Percentiles rank a stretch among this genome's conserved stretches.
Evolutionary conservation across 2,888 invertebrate species (phyloP).

Genomic region (Cryptocephalus primarius): DNA sequence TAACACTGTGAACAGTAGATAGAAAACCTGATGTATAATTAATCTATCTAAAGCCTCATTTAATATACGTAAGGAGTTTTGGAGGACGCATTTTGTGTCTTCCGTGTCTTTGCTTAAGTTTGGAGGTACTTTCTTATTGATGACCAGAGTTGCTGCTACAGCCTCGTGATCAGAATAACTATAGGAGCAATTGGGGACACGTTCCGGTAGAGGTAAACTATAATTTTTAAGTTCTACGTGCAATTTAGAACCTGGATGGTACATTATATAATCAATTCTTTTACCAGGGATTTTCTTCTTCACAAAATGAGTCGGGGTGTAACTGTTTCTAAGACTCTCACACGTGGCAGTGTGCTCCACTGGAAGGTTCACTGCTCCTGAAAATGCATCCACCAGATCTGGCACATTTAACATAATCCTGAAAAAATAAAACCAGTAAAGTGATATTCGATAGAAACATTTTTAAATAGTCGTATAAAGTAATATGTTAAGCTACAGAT

Average conservation of each 20-base stretch:
- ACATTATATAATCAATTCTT: constrained; percentile 88
- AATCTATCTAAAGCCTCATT: constrained; percentile 44
- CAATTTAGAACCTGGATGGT: constrained; percentile 36
- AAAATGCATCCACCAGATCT: constrained; percentile 44
- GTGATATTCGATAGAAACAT: too few relatives aligned
- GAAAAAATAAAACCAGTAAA: constrained; percentile 3
- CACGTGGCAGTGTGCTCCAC: constrained; percentile 53
- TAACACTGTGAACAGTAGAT: constrained; percentile 41
- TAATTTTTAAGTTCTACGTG: constrained; percentile 43
- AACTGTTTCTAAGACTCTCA: constrained; percentile 73
- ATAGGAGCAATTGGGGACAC: constrained; percentile 58
- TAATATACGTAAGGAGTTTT: constrained; percentile 50
- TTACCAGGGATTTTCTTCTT: constrained; percentile 59
- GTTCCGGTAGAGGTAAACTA: constrained; percentile 58
- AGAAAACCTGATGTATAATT: constrained; percentile 42
- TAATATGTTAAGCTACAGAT: too few relatives aligned
- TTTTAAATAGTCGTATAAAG: too few relatives aligned
- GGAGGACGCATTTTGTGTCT: constrained; percentile 32
- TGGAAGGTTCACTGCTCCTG: constrained; percentile 25
- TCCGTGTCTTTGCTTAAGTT: constrained; percentile 10
- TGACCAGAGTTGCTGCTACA: constrained; percentile 47
- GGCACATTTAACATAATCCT: constrained; percentile 48
- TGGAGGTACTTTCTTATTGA: constrained; percentile 23
- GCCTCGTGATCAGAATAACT: constrained; percentile 91
- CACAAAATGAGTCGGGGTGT: constrained; percentile 48